A percentile compares a stretch with the other conserved stretches of the same genome.
Conservation (phyloP, 2,888 invertebrate species). For the Ormyrus thymus region DNA sequence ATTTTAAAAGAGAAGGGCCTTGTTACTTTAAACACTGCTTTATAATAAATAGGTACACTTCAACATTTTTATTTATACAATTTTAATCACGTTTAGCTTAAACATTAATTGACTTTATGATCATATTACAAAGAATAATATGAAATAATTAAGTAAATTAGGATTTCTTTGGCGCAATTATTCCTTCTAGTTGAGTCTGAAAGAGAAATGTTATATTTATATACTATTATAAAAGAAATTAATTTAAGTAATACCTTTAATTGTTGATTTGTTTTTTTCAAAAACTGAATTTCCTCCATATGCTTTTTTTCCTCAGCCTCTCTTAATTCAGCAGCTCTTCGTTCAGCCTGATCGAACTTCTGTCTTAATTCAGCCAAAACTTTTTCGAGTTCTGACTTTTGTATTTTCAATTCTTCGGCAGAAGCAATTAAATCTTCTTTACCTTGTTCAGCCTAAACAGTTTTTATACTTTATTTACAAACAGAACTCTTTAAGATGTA, state of each 20-base stretch:
- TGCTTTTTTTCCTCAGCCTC: constrained; percentile 95
- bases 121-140: constrained; percentile 9
- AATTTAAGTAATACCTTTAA: constrained; percentile 81
- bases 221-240: constrained; percentile 12
- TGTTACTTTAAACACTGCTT: constrained; percentile 52
- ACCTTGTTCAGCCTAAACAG: constrained; percentile 85
- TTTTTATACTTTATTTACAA: background rate
- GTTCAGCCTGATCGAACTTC: constrained; percentile 88
- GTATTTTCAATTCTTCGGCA: constrained; percentile 82
- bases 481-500: background rate
- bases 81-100: background rate
- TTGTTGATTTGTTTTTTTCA: constrained; percentile 95
- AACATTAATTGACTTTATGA: background rate
- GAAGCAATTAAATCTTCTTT: constrained; percentile 87
- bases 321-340: constrained; percentile 87
- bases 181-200: constrained; percentile 94
- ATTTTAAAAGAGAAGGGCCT: constrained; percentile 59
- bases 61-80: constrained; percentile 29
- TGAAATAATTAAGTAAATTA: constrained; percentile 18
- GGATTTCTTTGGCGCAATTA: constrained; percentile 94
- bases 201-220: constrained; percentile 65
- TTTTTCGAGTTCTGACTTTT: constrained; percentile 79
- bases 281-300: constrained; percentile 91
- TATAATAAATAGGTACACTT: constrained; percentile 43
- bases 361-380: constrained; percentile 79